phyloP scores from a whole-genome alignment of 2,888 invertebrate species.

The Phasia obesa region DNA sequence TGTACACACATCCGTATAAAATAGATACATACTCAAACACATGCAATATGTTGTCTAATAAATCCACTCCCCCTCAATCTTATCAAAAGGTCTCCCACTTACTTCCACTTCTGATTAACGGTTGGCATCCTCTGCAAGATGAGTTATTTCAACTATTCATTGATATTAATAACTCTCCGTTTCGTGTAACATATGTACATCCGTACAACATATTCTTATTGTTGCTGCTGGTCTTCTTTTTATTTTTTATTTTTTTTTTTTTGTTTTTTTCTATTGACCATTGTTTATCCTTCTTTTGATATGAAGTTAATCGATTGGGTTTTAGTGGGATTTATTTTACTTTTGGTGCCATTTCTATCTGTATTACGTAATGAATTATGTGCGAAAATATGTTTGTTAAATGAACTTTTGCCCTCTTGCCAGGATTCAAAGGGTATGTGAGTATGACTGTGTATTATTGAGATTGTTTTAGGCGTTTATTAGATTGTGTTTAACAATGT shows the following conservation, averaged over 20 bases:
- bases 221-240: conserved; percentile 15
- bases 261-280: conserved; percentile 51
- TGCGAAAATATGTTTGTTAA: conserved; percentile 64
- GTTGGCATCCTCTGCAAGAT: conserved; percentile 64
- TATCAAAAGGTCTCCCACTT: conserved; percentile 12
- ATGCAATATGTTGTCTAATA: conserved; percentile 27
- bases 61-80: background rate
- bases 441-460: conserved; percentile 2
- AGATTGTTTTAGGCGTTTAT: conserved; percentile 70
- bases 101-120: conserved; percentile 15
- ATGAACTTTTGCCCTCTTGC: conserved; percentile 66
- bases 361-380: conserved; percentile 62
- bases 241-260: conserved; percentile 8
- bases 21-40: conserved; percentile 11
- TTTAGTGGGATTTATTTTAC: conserved; percentile 47
- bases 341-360: conserved; percentile 33
- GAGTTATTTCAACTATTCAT: conserved; percentile 72
- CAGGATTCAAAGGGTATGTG: background rate
- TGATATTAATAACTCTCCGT: conserved; percentile 77
- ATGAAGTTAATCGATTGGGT: conserved; percentile 77
- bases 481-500: conserved; percentile 66
- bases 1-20: background rate
- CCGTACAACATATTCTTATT: conserved; percentile 10
- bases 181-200: conserved; percentile 21
- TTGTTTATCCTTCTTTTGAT: conserved; percentile 72